Percentiles rank a stretch among this genome's conserved stretches.
Conservation (phyloP, 1,140 invertebrate species). For the Homalodisca vitripennis region DNA sequence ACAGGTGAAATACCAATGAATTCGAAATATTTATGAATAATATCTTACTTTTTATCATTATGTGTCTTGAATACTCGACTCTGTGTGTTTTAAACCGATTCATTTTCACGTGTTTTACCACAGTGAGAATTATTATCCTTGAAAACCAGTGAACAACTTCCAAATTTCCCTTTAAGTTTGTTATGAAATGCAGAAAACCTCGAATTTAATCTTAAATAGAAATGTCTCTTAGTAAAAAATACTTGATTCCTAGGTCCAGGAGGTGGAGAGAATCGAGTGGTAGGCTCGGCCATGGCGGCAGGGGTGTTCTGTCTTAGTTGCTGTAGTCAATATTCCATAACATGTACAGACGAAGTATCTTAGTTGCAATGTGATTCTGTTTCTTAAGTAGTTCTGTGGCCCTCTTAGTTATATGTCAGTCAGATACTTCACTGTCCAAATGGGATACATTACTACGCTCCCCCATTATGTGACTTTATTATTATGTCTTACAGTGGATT, state of each 20-base stretch:
- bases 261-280: background rate
- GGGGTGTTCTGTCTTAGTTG: background rate
- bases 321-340: background rate
- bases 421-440: conserved; percentile 3
- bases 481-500: conserved; percentile 14
- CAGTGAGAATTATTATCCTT: background rate
- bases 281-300: background rate
- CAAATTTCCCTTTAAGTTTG: background rate
- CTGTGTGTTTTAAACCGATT: too few species aligned
- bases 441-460: background rate
- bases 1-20: too few species aligned
- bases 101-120: background rate
- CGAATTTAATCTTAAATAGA: background rate
- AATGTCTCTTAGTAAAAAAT: background rate
- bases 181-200: background rate
- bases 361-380: background rate
- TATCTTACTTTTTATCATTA: too few species aligned
- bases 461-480: background rate
- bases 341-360: background rate
- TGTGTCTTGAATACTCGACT: too few species aligned
- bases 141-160: background rate
- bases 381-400: background rate
- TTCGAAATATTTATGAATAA: too few species aligned
- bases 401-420: background rate
- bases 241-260: background rate